phyloP scores from a whole-genome alignment of 2,888 invertebrate species.

The Bombyx huttoni region DNA sequence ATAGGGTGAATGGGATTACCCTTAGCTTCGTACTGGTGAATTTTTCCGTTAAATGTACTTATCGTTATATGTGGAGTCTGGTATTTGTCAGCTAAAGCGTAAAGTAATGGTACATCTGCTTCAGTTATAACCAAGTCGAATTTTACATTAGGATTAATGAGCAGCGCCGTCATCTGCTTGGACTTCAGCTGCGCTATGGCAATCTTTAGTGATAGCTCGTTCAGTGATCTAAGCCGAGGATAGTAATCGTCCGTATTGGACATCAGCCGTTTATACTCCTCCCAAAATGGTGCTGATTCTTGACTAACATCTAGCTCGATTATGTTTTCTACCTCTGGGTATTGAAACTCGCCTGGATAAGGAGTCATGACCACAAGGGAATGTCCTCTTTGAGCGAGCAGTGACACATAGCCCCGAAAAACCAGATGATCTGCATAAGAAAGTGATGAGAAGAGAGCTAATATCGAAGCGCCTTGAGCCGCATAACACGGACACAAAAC shows the following conservation, averaged over 20 bases:
- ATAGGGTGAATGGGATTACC: slow-evolving; percentile 67
- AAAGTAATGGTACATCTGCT: slow-evolving; percentile 59
- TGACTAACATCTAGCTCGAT: slow-evolving; percentile 48
- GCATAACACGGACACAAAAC: slow-evolving; percentile 17
- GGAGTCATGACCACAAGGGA: slow-evolving; percentile 55
- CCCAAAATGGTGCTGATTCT: slow-evolving; percentile 46
- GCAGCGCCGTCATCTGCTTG: slow-evolving; percentile 45
- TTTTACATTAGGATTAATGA: slow-evolving; percentile 48
- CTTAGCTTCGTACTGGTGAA: slow-evolving; percentile 61
- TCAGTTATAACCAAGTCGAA: slow-evolving; percentile 74
- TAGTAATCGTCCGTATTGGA: slow-evolving; percentile 50
- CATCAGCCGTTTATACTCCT: slow-evolving; percentile 40
- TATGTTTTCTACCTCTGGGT: slow-evolving; percentile 42
- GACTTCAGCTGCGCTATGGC: slow-evolving; percentile 52
- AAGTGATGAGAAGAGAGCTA: slow-evolving; percentile 51
- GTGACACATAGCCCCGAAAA: slow-evolving; percentile 46
- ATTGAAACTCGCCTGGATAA: slow-evolving; percentile 48
- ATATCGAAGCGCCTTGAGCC: slow-evolving; percentile 35
- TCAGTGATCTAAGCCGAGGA: slow-evolving; percentile 30
- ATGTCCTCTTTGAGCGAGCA: slow-evolving; percentile 43
- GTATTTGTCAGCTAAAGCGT: slow-evolving; percentile 67
- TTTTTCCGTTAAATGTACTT: slow-evolving; percentile 56
- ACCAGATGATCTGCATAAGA: slow-evolving; percentile 55
- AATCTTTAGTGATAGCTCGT: slow-evolving; percentile 43
- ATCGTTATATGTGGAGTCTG: slow-evolving; percentile 67